A percentile compares a stretch with the other conserved stretches of the same genome.
These are phyloP conservation scores for Ophonus ardosiacus DNA, from an alignment of 2,888 invertebrate genomes.

Conservation along the genomic window DNA sequence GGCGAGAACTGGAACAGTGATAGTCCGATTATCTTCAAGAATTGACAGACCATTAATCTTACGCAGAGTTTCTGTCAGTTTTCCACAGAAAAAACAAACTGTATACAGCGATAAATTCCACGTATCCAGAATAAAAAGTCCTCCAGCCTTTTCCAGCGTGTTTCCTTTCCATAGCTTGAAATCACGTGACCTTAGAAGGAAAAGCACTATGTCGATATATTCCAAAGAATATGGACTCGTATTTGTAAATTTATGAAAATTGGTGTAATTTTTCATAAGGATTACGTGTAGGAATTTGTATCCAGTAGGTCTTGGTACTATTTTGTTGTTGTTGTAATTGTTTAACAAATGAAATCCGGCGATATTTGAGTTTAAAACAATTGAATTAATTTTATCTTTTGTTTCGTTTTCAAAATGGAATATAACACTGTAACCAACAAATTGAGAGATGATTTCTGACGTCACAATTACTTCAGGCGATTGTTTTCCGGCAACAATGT, in stretches of 20 bases:
- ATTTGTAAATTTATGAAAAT: constrained; percentile 23
- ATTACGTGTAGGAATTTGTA: constrained; percentile 51
- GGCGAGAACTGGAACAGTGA: not conserved
- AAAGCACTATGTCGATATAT: constrained; percentile 36
- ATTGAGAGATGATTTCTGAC: constrained; percentile 40
- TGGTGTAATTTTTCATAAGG: constrained; percentile 21
- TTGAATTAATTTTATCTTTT: constrained; percentile 13
- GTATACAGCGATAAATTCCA: constrained; percentile 45
- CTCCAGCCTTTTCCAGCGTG: constrained; percentile 28
- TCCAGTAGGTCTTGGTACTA: constrained; percentile 11
- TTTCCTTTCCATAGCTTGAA: constrained; percentile 28
- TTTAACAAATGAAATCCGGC: not conserved
- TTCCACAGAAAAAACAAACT: constrained; percentile 49
- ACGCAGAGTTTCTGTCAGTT: constrained; percentile 25
- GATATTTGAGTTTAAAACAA: not conserved
- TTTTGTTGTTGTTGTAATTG: not conserved
- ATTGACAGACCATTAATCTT: constrained; percentile 49
- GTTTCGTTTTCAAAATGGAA: constrained; percentile 50
- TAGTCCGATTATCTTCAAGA: constrained; percentile 2
- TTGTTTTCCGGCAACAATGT: not conserved
- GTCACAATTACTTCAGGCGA: constrained; percentile 7
- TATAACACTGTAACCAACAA: constrained; percentile 35
- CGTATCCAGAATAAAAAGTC: constrained; percentile 16
- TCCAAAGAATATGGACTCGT: constrained; percentile 12
- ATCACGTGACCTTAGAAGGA: constrained; percentile 26